Evolutionary conservation across 2,113 vertebrate species (phyloP).

Genomic region (Triplophysa rosa): DNA sequence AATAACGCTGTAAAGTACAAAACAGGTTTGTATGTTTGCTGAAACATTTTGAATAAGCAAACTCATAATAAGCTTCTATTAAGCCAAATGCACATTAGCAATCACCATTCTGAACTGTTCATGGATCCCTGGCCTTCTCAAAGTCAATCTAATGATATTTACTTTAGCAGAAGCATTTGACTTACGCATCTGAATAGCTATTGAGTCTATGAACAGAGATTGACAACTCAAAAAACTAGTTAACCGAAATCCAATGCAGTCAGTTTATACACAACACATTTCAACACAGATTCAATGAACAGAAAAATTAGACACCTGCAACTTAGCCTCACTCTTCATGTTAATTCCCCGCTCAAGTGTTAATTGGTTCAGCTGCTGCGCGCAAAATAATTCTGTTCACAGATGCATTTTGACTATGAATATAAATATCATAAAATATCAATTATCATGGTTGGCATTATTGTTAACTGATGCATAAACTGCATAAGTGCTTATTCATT

Average conservation of each 20-base stretch:
- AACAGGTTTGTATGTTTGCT: not conserved
- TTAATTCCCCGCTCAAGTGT: not conserved
- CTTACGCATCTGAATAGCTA: not conserved
- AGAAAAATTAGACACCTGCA: constrained; percentile 1
- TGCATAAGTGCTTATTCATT: constrained; percentile 5
- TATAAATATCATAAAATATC: constrained; percentile 1
- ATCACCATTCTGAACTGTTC: not conserved
- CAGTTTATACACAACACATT: too few relatives aligned
- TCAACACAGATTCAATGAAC: not conserved
- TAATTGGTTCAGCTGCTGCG: not conserved
- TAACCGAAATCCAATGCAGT: not conserved
- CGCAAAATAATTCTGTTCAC: not conserved
- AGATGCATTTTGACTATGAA: not conserved
- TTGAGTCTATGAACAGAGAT: too few relatives aligned
- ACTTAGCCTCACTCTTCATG: not conserved
- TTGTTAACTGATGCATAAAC: not conserved
- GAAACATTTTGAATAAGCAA: not conserved
- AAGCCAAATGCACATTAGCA: not conserved
- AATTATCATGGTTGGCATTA: constrained; percentile 7
- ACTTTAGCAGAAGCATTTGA: not conserved
- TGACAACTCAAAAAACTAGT: not conserved
- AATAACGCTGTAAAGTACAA: not conserved
- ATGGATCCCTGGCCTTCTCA: not conserved
- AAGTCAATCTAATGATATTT: constrained; percentile 1
- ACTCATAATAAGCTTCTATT: not conserved